Evolutionary conservation across 2,888 invertebrate species (phyloP).

Genomic region (Tetranychus piercei): DNA sequence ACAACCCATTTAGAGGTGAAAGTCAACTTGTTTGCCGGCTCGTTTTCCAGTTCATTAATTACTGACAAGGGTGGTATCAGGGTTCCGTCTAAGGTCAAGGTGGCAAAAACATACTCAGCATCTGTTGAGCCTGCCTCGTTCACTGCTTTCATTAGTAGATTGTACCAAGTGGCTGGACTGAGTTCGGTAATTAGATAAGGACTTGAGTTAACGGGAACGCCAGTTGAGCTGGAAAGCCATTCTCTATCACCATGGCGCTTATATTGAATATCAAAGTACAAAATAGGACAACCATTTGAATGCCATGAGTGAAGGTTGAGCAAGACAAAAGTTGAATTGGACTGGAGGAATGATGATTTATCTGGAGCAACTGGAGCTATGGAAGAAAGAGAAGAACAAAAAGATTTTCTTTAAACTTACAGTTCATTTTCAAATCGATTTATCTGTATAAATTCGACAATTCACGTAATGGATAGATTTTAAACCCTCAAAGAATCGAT

Average conservation of each 20-base stretch:
- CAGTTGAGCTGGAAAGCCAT: not conserved
- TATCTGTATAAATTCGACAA: too few species aligned
- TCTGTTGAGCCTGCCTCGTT: constrained; percentile 3
- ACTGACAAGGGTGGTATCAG: not conserved
- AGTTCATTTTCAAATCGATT: too few species aligned
- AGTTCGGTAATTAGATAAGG: not conserved
- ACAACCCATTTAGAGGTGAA: not conserved
- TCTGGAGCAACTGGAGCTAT: constrained; percentile 10
- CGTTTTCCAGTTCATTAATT: not conserved
- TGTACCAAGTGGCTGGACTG: constrained; percentile 3
- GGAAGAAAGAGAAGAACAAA: not conserved
- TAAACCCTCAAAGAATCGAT: too few species aligned
- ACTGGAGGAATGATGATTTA: not conserved
- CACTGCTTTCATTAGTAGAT: constrained; percentile 4
- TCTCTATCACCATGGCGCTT: not conserved
- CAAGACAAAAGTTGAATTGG: constrained; percentile 8
- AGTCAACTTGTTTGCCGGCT: not conserved
- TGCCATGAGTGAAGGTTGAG: constrained; percentile 12
- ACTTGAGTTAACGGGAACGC: not conserved
- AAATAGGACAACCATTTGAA: not conserved
- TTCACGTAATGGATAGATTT: too few species aligned
- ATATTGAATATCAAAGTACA: constrained; percentile 4
- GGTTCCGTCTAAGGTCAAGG: not conserved
- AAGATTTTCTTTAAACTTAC: too few species aligned
- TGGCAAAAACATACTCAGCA: not conserved